These are phyloP conservation scores for Bombyx huttoni DNA, from an alignment of 2,888 invertebrate species.

Conservation along the genomic window DNA sequence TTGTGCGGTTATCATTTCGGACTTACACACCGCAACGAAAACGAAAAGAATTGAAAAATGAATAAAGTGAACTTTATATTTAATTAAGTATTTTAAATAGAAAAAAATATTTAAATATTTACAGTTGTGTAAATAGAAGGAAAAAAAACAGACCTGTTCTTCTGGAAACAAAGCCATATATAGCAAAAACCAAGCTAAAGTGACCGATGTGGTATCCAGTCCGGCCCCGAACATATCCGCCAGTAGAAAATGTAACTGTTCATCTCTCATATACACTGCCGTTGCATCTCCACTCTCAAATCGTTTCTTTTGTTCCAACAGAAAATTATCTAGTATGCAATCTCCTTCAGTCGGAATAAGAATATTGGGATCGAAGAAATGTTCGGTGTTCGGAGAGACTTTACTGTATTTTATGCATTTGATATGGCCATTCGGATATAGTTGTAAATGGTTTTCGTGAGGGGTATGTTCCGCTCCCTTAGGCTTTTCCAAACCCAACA, in stretches of 20 bases:
- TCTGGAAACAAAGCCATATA: conserved; percentile 80
- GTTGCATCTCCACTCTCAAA: conserved; percentile 44
- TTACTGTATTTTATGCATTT: conserved; percentile 60
- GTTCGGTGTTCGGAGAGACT: conserved; percentile 31
- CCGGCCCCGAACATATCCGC: conserved; percentile 91
- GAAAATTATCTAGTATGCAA: conserved; percentile 76
- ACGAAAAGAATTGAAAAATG: no score
- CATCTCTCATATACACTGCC: conserved; percentile 71
- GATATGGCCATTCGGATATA: conserved; percentile 50
- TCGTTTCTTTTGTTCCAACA: conserved; percentile 72
- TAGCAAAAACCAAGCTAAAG: conserved; percentile 85
- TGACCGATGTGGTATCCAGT: conserved; percentile 85
- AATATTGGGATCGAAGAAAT: conserved; percentile 53
- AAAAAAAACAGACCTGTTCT: conserved; percentile 64
- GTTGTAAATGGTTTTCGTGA: conserved; percentile 37
- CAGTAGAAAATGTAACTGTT: conserved; percentile 81
- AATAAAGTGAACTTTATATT: no score
- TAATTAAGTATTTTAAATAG: no score
- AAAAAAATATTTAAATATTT: no score
- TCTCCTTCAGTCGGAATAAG: conserved; percentile 51
- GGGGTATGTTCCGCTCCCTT: conserved; percentile 33
- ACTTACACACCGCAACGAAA: no score
- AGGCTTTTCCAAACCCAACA: conserved; percentile 33
- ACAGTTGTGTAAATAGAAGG: background rate
- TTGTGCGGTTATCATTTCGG: no score